phyloP scores from a whole-genome alignment of 2,797 vertebrate species.

The Diplodus sargus region DNA sequence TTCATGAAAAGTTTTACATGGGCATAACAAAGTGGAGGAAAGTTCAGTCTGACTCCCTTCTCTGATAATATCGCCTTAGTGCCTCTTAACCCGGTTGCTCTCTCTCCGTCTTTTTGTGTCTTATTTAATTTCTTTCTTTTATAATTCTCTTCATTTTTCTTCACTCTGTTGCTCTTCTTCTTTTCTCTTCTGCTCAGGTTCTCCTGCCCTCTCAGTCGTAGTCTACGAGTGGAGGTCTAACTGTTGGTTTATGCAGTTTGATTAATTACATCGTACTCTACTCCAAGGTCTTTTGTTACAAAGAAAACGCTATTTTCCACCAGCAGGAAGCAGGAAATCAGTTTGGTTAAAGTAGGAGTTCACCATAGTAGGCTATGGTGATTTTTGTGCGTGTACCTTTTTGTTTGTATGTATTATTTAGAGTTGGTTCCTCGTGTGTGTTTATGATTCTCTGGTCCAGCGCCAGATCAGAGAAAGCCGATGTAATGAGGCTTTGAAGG shows the following conservation, averaged over 20 bases:
- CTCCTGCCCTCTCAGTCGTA: background rate
- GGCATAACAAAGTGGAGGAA: constrained; percentile 37
- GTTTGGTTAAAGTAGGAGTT: constrained; percentile 13
- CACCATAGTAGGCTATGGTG: background rate
- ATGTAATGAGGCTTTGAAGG: constrained; percentile 36
- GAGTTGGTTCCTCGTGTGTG: constrained; percentile 1
- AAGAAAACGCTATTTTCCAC: constrained; percentile 13
- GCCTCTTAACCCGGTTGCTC: background rate
- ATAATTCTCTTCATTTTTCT: background rate
- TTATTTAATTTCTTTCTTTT: constrained; percentile 1
- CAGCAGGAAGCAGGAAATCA: constrained; percentile 7
- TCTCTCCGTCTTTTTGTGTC: background rate
- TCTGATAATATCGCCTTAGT: background rate
- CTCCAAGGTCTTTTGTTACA: constrained; percentile 9
- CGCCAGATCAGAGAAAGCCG: constrained; percentile 26
- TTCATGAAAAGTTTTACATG: constrained; percentile 43
- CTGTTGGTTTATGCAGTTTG: constrained; percentile 14
- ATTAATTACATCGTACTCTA: constrained; percentile 10
- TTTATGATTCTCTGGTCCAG: constrained; percentile 21
- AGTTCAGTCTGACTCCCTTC: constrained; percentile 8
- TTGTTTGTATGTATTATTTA: background rate
- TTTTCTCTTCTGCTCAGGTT: background rate
- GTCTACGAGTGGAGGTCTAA: background rate
- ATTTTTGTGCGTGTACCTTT: constrained; percentile 2
- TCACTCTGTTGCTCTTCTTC: constrained; percentile 8